Conservation (phyloP, 1,140 invertebrate genomes). For the Apis laboriosa region DNA sequence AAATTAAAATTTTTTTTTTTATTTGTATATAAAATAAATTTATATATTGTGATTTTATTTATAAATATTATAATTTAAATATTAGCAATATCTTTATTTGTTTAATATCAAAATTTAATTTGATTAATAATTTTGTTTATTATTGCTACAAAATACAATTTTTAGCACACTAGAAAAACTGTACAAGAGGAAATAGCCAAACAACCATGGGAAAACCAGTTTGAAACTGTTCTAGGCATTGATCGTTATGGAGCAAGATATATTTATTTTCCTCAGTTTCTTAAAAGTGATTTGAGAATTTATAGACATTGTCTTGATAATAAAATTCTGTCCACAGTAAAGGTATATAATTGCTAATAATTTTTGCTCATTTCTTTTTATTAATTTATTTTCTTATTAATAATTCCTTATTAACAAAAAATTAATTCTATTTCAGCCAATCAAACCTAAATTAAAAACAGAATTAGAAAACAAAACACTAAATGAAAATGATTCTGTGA, state of each 20-base stretch:
- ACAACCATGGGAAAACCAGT: slow-evolving; percentile 69
- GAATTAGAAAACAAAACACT: slow-evolving; percentile 8
- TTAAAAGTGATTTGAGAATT: slow-evolving; percentile 82
- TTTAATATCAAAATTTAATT: background rate
- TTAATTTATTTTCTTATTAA: background rate
- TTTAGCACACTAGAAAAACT: slow-evolving; percentile 75
- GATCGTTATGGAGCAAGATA: slow-evolving; percentile 83
- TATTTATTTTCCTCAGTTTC: slow-evolving; percentile 84
- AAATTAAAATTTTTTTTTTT: background rate
- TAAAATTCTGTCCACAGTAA: slow-evolving; percentile 70
- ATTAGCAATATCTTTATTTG: too few relatives aligned
- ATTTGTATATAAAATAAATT: background rate
- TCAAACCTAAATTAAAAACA: slow-evolving; percentile 32
- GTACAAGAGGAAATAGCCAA: slow-evolving; percentile 76
- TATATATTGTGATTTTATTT: too few relatives aligned
- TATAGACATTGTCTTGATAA: slow-evolving; percentile 81
- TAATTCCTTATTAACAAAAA: background rate
- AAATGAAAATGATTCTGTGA: background rate
- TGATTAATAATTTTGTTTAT: background rate
- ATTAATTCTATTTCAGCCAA: slow-evolving; percentile 46
- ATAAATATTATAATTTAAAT: too few relatives aligned
- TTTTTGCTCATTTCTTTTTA: background rate
- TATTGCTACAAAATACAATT: slow-evolving; percentile 1
- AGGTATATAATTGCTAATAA: slow-evolving; percentile 50
- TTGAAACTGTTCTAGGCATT: slow-evolving; percentile 79